phyloP scores from a whole-genome alignment of 2,797 vertebrate genomes.

The Sorex maritimensis region DNA sequence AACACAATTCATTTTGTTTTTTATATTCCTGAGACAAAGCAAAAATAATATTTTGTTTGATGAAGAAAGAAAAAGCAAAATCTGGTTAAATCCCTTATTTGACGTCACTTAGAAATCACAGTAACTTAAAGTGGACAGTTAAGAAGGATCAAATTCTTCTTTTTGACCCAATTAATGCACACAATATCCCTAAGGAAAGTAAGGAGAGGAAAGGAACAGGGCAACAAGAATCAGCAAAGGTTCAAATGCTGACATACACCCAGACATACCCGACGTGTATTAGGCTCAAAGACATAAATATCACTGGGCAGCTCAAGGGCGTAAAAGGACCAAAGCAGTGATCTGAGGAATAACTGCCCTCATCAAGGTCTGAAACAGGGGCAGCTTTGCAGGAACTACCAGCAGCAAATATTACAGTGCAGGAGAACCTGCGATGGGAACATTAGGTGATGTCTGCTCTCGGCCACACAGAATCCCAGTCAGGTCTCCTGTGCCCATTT shows the following conservation, averaged over 20 bases:
- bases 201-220: neutral
- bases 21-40: neutral
- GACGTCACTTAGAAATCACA: conserved; percentile 50
- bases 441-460: neutral
- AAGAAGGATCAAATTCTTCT: conserved; percentile 52
- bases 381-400: neutral
- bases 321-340: neutral
- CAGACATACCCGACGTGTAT: neutral
- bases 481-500: neutral
- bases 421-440: neutral
- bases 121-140: conserved; percentile 18
- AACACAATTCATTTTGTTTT: too few relatives aligned
- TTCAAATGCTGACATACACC: conserved; percentile 2
- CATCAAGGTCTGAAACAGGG: neutral
- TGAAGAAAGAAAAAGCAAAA: conserved; percentile 22
- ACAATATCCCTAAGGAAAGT: conserved; percentile 4
- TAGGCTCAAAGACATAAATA: conserved; percentile 8
- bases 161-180: conserved; percentile 51
- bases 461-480: neutral
- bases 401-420: neutral
- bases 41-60: conserved; percentile 40
- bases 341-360: neutral
- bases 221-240: conserved; percentile 21
- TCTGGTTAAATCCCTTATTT: conserved; percentile 30
- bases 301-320: conserved; percentile 1